A percentile compares a stretch with the other conserved stretches of the same genome.
Evolutionary conservation across 2,888 invertebrate genomes (phyloP).

Genomic region (Spisula solida): DNA sequence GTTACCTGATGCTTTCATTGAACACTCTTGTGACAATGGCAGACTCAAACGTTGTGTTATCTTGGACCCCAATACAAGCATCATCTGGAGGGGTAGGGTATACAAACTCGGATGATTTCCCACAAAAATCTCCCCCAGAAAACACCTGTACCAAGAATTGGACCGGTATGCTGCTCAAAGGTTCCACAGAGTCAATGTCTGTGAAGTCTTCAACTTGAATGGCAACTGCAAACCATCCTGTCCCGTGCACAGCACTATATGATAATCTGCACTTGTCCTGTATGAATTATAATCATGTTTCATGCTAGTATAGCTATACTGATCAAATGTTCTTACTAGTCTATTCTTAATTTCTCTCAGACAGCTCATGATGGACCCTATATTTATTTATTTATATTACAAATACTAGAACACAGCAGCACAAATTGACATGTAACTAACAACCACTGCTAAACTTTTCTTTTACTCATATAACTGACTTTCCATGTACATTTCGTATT

Average conservation of each 20-base stretch:
- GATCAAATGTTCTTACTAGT: too few relatives aligned
- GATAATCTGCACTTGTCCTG: slow-evolving; percentile 24
- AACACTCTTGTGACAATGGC: slow-evolving; percentile 33
- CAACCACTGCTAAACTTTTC: too few relatives aligned
- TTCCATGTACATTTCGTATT: too few relatives aligned
- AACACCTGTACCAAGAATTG: slow-evolving; percentile 55
- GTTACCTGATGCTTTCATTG: slow-evolving; percentile 19
- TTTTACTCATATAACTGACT: too few relatives aligned
- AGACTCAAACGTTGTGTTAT: not conserved
- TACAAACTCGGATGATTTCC: slow-evolving; percentile 31
- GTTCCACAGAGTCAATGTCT: not conserved
- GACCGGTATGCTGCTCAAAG: slow-evolving; percentile 56
- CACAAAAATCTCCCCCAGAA: slow-evolving; percentile 6
- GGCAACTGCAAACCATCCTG: slow-evolving; percentile 57
- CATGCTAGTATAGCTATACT: too few relatives aligned
- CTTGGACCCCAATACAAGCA: slow-evolving; percentile 49
- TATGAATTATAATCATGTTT: not conserved
- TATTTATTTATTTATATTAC: too few relatives aligned
- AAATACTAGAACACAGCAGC: too few relatives aligned
- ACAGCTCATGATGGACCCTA: too few relatives aligned
- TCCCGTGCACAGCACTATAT: slow-evolving; percentile 33
- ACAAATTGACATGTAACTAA: too few relatives aligned
- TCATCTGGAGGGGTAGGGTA: slow-evolving; percentile 43
- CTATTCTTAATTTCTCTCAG: too few relatives aligned
- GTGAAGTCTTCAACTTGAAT: slow-evolving; percentile 59